Percentiles rank a stretch among this genome's conserved stretches.
Conservation (phyloP, 1,140 invertebrate species). For the Triops cancriformis region DNA sequence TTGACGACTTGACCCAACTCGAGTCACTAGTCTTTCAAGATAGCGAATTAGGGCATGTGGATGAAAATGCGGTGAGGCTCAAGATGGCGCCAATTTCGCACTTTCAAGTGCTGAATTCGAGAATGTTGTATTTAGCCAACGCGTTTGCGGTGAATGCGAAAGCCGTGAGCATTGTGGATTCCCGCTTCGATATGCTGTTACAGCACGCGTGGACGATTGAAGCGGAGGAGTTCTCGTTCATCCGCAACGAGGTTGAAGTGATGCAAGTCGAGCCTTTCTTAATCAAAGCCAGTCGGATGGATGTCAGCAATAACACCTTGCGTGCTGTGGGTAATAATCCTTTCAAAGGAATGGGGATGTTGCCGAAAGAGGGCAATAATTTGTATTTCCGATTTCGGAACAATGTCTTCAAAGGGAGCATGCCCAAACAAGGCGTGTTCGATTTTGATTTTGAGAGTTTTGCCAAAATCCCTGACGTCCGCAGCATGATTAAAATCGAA, state of each 20-base stretch:
- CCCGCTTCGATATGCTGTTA: not conserved
- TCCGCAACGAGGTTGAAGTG: not conserved
- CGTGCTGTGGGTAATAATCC: not conserved
- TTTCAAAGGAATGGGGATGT: not conserved
- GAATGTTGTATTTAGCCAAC: not conserved
- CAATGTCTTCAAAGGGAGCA: not conserved
- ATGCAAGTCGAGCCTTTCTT: not conserved
- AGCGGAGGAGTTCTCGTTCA: not conserved
- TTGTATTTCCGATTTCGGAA: not conserved
- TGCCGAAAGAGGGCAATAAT: not conserved
- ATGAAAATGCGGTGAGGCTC: not conserved
- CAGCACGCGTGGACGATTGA: not conserved
- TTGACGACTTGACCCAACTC: not conserved
- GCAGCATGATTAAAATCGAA: not conserved
- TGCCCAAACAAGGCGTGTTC: not conserved
- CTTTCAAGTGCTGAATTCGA: not conserved
- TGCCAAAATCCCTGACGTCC: not conserved
- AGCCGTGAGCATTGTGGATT: not conserved
- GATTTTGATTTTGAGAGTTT: conserved; percentile 3
- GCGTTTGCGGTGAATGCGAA: not conserved
- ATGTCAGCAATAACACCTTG: not conserved
- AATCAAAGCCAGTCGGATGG: not conserved
- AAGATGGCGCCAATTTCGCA: not conserved
- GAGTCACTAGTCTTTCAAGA: not conserved
- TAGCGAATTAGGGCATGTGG: not conserved